Evolutionary conservation across 2,888 invertebrate genomes (phyloP).

Genomic region (Andrena fulva): DNA sequence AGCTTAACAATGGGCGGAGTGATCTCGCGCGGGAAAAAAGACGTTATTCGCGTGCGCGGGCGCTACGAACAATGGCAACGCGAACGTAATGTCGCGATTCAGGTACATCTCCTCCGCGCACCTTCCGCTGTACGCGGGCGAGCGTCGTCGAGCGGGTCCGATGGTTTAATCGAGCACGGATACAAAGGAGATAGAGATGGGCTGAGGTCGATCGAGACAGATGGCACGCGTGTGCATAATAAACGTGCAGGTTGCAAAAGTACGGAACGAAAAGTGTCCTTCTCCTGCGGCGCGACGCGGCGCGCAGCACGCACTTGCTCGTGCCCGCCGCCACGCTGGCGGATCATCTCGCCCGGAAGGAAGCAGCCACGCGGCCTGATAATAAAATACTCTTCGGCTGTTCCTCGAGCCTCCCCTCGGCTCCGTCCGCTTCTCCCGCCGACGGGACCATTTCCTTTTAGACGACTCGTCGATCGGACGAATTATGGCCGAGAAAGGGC

Average conservation of each 20-base stretch:
- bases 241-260: conserved; percentile 59
- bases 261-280: conserved; percentile 58
- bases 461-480: conserved; percentile 62
- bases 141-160: not conserved
- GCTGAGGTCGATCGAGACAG: conserved; percentile 34
- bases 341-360: conserved; percentile 63
- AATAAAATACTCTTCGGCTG: conserved; percentile 65
- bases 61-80: conserved; percentile 53
- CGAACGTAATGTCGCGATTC: conserved; percentile 64
- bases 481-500: conserved; percentile 34
- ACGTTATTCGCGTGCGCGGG: conserved; percentile 9
- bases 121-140: conserved; percentile 25
- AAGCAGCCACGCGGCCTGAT: conserved; percentile 64
- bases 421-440: conserved; percentile 1
- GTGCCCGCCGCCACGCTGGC: conserved; percentile 24
- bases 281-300: conserved; percentile 23
- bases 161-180: conserved; percentile 21
- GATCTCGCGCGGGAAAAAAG: conserved; percentile 13
- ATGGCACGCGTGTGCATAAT: conserved; percentile 8
- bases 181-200: conserved; percentile 57
- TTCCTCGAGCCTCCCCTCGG: conserved; percentile 31
- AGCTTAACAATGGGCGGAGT: not conserved
- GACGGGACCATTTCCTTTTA: not conserved
- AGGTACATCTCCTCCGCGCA: conserved; percentile 71
- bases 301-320: conserved; percentile 42